Evolutionary conservation across 30 jellyfish, hydroid and myxozoan species (phyloP), one percentile per base, ranked within the genome.

Genomic region (Chrysaora quinquecirrha): DNA sequence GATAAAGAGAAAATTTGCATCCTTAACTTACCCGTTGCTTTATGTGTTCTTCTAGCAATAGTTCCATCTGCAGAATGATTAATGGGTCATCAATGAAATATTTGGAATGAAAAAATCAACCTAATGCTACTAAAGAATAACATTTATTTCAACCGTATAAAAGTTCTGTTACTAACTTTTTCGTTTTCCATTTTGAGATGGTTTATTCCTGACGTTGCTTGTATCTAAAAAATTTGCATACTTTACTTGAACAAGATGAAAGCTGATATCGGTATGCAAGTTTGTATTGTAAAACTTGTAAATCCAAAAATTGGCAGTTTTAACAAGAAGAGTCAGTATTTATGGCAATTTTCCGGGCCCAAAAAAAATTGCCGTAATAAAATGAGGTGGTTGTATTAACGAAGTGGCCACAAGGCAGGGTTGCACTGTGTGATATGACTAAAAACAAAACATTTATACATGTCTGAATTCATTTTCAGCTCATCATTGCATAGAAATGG

Each of bases 21-120:
- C n/a, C n/a, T 32, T 3, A 76, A 30, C 83, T 16, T 56, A 83
- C 94, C 87, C 87, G 32, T 66, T 31, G 71, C 33, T 34, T 43
- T 63, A 71, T 77, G 68, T 73, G 43, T 48, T 83, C 94, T 48
- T 73, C 87, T 24, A 83, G 76, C 56, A 58, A 68, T 31, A 48
- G 87, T 32, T 83, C 83, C 94, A 83, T 83, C 94, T 83, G 31
- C 58, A 43, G 16, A 43, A 43, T 43, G 58, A 43, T 43, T 43
- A 9, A 6, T 43, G 58, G 58, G 9, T 6, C 58, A 43, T 43
- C 16, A 43, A 43, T 43, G 9, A 43, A 43, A 43, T 43, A 43
- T 6, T 6, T 6, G 12, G 9, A 43, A 43, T 43, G 9, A 16
- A 43, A 43, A 43, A 43, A 43, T 43, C 9, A 43, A 43, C 58